Percentiles rank a stretch among this genome's conserved stretches.
phyloP scores from a whole-genome alignment of 2,113 vertebrate genomes.

The Hemiscyllium ocellatum region DNA sequence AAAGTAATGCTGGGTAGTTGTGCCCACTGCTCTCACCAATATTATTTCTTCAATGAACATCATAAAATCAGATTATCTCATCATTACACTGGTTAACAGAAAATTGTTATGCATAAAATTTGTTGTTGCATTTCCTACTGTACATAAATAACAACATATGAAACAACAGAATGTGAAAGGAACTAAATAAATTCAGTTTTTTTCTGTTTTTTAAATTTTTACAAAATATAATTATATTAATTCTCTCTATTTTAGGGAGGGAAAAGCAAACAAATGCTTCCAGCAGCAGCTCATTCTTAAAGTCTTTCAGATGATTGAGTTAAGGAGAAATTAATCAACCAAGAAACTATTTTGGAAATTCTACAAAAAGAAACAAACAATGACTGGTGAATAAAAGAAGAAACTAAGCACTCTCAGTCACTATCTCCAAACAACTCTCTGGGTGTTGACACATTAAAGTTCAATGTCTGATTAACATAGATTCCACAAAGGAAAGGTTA shows the following conservation, averaged over 20 bases:
- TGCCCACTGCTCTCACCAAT: no score
- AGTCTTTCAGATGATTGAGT: no score
- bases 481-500: constrained; percentile 1
- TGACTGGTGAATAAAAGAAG: background rate
- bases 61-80: no score
- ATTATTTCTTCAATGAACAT: no score
- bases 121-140: background rate
- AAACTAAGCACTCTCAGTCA: background rate
- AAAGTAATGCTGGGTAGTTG: no score
- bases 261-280: background rate
- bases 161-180: no score
- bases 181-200: no score
- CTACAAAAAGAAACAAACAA: background rate
- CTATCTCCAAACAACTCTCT: background rate
- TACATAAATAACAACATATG: background rate
- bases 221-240: background rate
- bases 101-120: no score
- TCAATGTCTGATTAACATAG: background rate
- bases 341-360: background rate
- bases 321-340: background rate
- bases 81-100: no score
- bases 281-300: background rate
- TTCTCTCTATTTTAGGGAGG: background rate
- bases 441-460: background rate
- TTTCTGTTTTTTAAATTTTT: no score